phyloP scores from a whole-genome alignment of 2,888 invertebrate genomes.

The Troides oblongomaculatus region DNA sequence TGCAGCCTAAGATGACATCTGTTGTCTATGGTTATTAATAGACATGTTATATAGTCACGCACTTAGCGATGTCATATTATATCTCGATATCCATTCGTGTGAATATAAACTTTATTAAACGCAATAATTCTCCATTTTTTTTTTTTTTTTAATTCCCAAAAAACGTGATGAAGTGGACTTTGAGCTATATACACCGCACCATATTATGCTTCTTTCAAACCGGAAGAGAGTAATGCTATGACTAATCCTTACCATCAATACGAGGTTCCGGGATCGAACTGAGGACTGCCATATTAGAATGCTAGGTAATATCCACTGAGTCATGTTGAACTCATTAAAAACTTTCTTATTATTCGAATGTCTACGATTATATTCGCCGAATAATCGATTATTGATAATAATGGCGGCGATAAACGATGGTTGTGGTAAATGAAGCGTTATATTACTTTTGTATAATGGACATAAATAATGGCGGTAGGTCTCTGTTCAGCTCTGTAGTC shows the following conservation, averaged over 20 bases:
- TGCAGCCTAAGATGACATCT: background rate
- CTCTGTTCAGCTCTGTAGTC: too few species aligned
- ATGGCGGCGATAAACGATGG: background rate
- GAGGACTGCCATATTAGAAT: too few species aligned
- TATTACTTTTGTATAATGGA: too few species aligned
- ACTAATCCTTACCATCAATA: too few species aligned
- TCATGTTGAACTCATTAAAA: background rate
- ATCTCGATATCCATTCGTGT: background rate
- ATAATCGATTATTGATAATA: background rate
- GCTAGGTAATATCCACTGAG: too few species aligned
- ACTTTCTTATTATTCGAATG: background rate
- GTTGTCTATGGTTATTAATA: background rate
- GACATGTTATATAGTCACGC: background rate
- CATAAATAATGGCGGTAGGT: too few species aligned
- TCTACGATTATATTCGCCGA: background rate
- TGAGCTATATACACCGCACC: too few species aligned
- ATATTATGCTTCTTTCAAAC: too few species aligned
- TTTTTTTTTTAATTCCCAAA: background rate
- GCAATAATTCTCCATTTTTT: background rate
- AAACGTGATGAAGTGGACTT: too few species aligned
- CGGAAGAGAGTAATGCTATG: too few species aligned
- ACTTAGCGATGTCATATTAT: background rate
- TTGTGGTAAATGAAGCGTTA: background rate
- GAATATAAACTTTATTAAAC: background rate
- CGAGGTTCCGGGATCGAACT: too few species aligned